Percentiles rank a stretch among this genome's conserved stretches.
These are phyloP conservation scores for Scrobipalpa costella DNA, from an alignment of 2,888 invertebrate species.

Conservation along the genomic window DNA sequence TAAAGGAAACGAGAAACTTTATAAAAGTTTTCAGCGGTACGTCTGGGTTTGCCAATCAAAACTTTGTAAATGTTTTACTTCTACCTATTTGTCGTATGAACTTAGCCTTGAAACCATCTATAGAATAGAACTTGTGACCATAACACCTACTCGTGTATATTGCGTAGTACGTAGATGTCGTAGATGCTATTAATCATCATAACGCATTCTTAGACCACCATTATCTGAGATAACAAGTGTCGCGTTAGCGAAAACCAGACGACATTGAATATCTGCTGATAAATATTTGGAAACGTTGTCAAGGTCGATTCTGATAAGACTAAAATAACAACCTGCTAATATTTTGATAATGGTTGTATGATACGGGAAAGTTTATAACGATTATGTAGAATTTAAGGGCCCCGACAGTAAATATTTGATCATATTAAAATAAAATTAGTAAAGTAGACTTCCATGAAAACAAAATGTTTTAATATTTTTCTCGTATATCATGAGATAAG, in stretches of 20 bases:
- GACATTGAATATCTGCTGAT: conserved; percentile 33
- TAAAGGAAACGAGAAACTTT: background rate
- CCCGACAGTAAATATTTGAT: too few species aligned
- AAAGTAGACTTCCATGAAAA: too few species aligned
- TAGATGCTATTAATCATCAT: conserved; percentile 7
- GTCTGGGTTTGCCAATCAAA: too few species aligned
- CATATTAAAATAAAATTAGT: too few species aligned
- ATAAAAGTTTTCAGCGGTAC: too few species aligned
- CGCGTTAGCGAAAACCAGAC: conserved; percentile 12
- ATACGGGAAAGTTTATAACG: background rate
- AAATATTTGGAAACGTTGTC: conserved; percentile 49
- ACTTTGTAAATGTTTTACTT: background rate
- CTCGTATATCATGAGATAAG: too few species aligned
- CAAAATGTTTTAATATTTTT: too few species aligned
- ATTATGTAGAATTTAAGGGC: background rate
- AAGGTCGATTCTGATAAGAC: conserved; percentile 58
- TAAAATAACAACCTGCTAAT: conserved; percentile 29
- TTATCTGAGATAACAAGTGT: background rate
- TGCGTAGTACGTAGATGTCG: background rate
- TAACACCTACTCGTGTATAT: background rate
- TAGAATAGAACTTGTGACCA: too few species aligned
- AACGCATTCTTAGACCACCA: background rate
- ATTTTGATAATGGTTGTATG: background rate
- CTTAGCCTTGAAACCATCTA: background rate
- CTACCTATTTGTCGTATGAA: background rate